phyloP scores from a whole-genome alignment of 2,888 invertebrate species.

The Cabera pusaria region DNA sequence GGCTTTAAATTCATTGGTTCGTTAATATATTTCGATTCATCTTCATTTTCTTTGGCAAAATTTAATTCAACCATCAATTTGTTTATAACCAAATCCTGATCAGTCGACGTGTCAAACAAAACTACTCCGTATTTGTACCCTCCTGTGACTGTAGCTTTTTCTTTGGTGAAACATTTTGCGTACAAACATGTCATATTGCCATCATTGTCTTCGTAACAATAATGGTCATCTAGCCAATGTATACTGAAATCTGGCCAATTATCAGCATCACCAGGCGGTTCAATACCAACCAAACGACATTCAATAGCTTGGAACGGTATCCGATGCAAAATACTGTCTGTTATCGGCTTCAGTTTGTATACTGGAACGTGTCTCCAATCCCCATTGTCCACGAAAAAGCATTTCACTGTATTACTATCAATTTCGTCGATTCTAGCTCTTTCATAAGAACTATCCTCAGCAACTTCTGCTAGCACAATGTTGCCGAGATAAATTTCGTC shows the following conservation, averaged over 20 bases:
- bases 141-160: constrained; percentile 54
- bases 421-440: constrained; percentile 71
- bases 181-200: constrained; percentile 67
- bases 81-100: constrained; percentile 71
- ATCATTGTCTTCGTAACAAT: constrained; percentile 58
- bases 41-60: constrained; percentile 56
- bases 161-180: constrained; percentile 65
- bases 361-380: constrained; percentile 71
- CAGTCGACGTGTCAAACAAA: constrained; percentile 70
- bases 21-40: constrained; percentile 53
- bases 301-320: constrained; percentile 87
- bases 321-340: constrained; percentile 70
- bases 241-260: constrained; percentile 79
- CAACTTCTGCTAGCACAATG: constrained; percentile 76
- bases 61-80: constrained; percentile 74
- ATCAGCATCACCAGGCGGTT: constrained; percentile 55
- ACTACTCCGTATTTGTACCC: constrained; percentile 76
- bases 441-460: constrained; percentile 63
- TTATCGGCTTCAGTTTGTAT: constrained; percentile 70
- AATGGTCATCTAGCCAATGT: constrained; percentile 75
- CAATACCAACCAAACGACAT: constrained; percentile 82
- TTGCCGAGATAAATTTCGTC: constrained; percentile 55
- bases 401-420: constrained; percentile 63
- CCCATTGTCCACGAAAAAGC: constrained; percentile 86
- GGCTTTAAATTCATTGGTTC: constrained; percentile 35